A percentile compares a stretch with the other conserved stretches of the same genome.
Conservation (phyloP, 2,797 vertebrate species). For the Adrianichthys oophorus region DNA sequence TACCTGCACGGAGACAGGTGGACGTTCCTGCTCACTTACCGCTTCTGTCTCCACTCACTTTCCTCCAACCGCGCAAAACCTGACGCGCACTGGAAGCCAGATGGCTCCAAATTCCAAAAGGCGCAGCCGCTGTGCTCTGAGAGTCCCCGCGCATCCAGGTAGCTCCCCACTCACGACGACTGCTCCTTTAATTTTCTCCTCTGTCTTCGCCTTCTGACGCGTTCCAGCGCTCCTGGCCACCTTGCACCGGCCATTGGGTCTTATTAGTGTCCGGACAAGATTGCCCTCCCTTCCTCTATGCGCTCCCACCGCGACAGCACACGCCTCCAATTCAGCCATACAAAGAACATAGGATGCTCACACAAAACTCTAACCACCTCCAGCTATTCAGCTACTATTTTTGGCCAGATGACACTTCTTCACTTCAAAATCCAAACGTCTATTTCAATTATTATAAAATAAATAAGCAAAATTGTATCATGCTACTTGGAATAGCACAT, state of each 20-base stretch:
- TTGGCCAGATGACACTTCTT: too few relatives aligned
- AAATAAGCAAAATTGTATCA: background rate
- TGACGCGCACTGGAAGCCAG: slow-evolving; percentile 34
- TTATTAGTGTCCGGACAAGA: slow-evolving; percentile 77
- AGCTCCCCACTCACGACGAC: slow-evolving; percentile 9
- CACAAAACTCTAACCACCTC: slow-evolving; percentile 25
- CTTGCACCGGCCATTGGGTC: slow-evolving; percentile 79
- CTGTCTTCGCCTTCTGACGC: slow-evolving; percentile 52
- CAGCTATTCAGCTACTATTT: slow-evolving; percentile 5
- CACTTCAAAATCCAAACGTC: too few relatives aligned
- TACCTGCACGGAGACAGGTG: slow-evolving; percentile 58
- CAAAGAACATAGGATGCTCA: slow-evolving; percentile 58
- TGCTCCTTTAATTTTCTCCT: slow-evolving; percentile 8
- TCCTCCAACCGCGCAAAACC: slow-evolving; percentile 8
- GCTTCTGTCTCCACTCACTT: slow-evolving; percentile 33
- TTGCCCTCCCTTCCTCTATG: slow-evolving; percentile 82
- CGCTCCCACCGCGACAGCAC: slow-evolving; percentile 73
- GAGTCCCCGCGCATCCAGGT: slow-evolving; percentile 51
- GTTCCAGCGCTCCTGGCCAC: slow-evolving; percentile 70
- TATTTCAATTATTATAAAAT: background rate
- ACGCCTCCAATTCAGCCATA: slow-evolving; percentile 77
- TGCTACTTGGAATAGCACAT: slow-evolving; percentile 11
- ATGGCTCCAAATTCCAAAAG: slow-evolving; percentile 15
- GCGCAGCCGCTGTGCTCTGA: slow-evolving; percentile 45
- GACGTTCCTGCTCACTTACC: slow-evolving; percentile 54